Percentiles rank a stretch among this genome's conserved stretches.
Conservation (phyloP, 1,140 invertebrate genomes). For the Lepidotrigona ventralis region DNA sequence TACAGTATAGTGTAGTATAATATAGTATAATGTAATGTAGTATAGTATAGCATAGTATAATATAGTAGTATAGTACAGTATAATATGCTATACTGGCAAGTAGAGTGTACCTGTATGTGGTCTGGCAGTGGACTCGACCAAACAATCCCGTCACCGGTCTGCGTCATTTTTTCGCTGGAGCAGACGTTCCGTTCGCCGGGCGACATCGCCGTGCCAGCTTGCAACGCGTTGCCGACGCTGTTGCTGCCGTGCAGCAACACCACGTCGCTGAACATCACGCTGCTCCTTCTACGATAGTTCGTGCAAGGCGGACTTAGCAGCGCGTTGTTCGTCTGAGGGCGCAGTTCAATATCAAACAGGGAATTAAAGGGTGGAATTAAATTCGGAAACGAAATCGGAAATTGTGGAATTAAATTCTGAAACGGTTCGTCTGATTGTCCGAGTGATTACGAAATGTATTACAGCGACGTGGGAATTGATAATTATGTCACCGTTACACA, state of each 20-base stretch:
- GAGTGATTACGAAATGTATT: too few species aligned
- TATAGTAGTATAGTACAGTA: too few species aligned
- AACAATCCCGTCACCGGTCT: slow-evolving; percentile 88
- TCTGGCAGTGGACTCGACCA: slow-evolving; percentile 80
- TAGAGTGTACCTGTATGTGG: slow-evolving; percentile 70
- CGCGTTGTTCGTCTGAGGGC: slow-evolving; percentile 75
- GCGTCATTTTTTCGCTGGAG: slow-evolving; percentile 93
- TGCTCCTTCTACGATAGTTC: slow-evolving; percentile 84
- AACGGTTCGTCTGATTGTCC: too few species aligned
- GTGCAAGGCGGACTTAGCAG: slow-evolving; percentile 84
- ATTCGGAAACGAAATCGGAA: not conserved
- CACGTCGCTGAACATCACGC: slow-evolving; percentile 93
- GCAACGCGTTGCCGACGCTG: slow-evolving; percentile 73
- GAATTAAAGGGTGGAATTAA: not conserved
- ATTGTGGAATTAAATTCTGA: too few species aligned
- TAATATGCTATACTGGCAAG: not conserved
- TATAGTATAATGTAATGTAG: too few species aligned
- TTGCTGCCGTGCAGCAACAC: slow-evolving; percentile 86
- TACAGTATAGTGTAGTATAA: too few species aligned
- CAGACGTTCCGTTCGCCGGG: slow-evolving; percentile 85
- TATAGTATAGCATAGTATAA: too few species aligned
- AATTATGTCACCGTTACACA: too few species aligned
- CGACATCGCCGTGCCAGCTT: slow-evolving; percentile 69
- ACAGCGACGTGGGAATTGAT: too few species aligned
- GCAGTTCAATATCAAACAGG: slow-evolving; percentile 5